Percentiles rank a stretch among this genome's conserved stretches.
Conservation (phyloP, 2,797 vertebrate species). For the Sphenodon punctatus region DNA sequence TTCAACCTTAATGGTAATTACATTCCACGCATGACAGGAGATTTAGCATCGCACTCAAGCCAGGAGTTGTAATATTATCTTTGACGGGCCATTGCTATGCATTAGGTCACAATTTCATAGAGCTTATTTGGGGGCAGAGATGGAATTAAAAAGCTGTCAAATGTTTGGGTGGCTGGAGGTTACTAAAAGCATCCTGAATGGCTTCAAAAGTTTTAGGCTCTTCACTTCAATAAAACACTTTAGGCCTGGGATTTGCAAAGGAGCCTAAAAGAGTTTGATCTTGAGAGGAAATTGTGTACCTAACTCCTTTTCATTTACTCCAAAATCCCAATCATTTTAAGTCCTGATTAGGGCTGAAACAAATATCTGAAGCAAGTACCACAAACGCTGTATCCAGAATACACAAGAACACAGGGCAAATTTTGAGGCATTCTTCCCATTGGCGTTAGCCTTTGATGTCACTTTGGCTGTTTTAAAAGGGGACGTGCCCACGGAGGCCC, state of each 20-base stretch:
- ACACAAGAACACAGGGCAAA: too few species aligned
- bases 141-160: slow-evolving; percentile 4
- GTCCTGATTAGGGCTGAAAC: too few species aligned
- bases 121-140: not conserved
- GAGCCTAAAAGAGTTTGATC: not conserved
- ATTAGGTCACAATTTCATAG: slow-evolving; percentile 40
- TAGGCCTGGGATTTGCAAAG: not conserved
- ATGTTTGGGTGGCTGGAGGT: not conserved
- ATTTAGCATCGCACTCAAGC: slow-evolving; percentile 53
- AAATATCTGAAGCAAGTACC: too few species aligned
- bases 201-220: not conserved
- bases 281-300: not conserved
- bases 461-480: too few species aligned
- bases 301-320: not conserved
- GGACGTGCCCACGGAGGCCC: too few species aligned
- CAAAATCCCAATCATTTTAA: not conserved
- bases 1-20: slow-evolving; percentile 81
- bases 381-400: too few species aligned
- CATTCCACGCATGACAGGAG: slow-evolving; percentile 75
- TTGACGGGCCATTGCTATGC: slow-evolving; percentile 38
- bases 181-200: not conserved
- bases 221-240: not conserved
- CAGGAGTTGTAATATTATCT: slow-evolving; percentile 19
- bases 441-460: too few species aligned
- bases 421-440: too few species aligned